Percentiles rank a stretch among this genome's conserved stretches.
Conservation (phyloP, 2,113 vertebrate species). For the Paraplagusia blochii region DNA sequence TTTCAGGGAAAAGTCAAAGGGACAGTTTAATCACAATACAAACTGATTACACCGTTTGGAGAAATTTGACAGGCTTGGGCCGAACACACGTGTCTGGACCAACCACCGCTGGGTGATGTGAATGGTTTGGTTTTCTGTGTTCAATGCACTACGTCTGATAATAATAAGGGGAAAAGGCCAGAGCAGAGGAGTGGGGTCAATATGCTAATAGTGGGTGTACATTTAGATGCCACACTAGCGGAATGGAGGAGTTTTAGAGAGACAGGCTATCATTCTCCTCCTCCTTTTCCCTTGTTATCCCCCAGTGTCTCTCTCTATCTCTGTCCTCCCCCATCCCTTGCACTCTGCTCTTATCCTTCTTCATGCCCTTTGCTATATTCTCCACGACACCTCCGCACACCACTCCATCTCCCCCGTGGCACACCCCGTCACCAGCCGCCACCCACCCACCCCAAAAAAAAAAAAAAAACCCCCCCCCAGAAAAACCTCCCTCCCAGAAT, state of each 20-base stretch:
- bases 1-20: too few relatives aligned
- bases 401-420: constrained; percentile 29
- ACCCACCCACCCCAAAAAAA: not conserved
- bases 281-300: constrained; percentile 56
- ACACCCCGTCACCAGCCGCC: constrained; percentile 5
- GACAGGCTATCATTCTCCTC: constrained; percentile 47
- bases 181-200: constrained; percentile 60
- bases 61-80: too few relatives aligned
- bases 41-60: too few relatives aligned
- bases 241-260: constrained; percentile 41
- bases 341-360: constrained; percentile 43
- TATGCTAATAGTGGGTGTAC: constrained; percentile 66
- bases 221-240: constrained; percentile 56
- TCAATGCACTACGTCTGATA: constrained; percentile 29
- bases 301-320: constrained; percentile 50
- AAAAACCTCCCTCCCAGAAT: constrained; percentile 49
- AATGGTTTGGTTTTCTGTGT: constrained; percentile 39
- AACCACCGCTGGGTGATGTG: constrained; percentile 34
- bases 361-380: constrained; percentile 44
- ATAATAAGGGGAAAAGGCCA: constrained; percentile 52
- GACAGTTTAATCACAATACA: too few relatives aligned
- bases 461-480: too few relatives aligned
- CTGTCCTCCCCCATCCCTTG: constrained; percentile 57
- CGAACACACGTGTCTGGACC: too few relatives aligned
- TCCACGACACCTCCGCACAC: not conserved